Evolutionary conservation across 92 coral and sea anemone species (phyloP).

Genomic region (Phenganax marumi): DNA sequence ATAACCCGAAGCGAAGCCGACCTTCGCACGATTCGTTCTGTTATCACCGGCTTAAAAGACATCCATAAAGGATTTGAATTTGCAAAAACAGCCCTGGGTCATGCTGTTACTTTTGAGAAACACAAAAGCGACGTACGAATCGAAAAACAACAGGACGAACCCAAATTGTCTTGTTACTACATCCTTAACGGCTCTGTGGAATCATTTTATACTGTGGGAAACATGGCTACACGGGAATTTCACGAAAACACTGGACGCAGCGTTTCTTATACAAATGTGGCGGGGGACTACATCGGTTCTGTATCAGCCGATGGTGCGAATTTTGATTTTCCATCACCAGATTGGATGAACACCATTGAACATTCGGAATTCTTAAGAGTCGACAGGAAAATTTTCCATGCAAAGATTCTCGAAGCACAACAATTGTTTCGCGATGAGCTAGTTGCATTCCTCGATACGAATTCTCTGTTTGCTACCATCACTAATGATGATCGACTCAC

Average conservation of each 20-base stretch:
- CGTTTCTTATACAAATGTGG: slow-evolving; percentile 83
- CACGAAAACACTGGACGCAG: slow-evolving; percentile 47
- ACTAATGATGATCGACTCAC: slow-evolving; percentile 67
- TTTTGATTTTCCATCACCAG: slow-evolving; percentile 86
- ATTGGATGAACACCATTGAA: slow-evolving; percentile 72
- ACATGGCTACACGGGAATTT: slow-evolving; percentile 32
- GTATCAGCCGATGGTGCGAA: slow-evolving; percentile 85
- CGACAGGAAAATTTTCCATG: slow-evolving; percentile 78
- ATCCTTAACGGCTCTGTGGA: slow-evolving; percentile 88
- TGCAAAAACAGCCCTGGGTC: slow-evolving; percentile 75
- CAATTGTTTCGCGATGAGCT: slow-evolving; percentile 75
- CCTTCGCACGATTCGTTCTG: slow-evolving; percentile 68
- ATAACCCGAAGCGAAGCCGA: slow-evolving; percentile 61
- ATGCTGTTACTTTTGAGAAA: slow-evolving; percentile 76
- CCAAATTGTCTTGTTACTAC: slow-evolving; percentile 77
- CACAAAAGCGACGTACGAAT: slow-evolving; percentile 65
- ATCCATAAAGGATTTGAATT: slow-evolving; percentile 83
- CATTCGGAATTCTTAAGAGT: slow-evolving; percentile 76
- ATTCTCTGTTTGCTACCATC: slow-evolving; percentile 54
- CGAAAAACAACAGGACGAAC: slow-evolving; percentile 62
- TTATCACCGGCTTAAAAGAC: slow-evolving; percentile 78
- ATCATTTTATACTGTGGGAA: slow-evolving; percentile 68
- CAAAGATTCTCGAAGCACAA: slow-evolving; percentile 69
- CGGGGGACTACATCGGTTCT: slow-evolving; percentile 87
- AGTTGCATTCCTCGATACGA: slow-evolving; percentile 63